phyloP scores from a whole-genome alignment of 2,888 invertebrate genomes.

The Sphinx pinastri region DNA sequence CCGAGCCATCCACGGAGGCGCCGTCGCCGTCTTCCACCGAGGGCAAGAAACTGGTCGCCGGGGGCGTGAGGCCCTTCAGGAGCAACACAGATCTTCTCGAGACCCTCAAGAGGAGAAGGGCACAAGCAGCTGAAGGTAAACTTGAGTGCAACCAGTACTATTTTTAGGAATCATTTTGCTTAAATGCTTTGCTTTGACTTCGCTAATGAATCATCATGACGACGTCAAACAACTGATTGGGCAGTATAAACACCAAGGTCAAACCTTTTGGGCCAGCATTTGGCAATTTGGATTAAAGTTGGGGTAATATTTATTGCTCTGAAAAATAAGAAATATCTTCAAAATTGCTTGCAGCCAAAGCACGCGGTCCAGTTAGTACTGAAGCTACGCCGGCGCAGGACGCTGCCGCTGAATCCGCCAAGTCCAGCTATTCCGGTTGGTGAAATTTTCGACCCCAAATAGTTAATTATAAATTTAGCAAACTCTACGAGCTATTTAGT shows the following conservation, averaged over 20 bases:
- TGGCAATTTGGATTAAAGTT: not conserved
- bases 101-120: slow-evolving; percentile 88
- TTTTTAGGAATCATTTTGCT: not conserved
- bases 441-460: not conserved
- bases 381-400: slow-evolving; percentile 54
- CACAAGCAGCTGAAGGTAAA: slow-evolving; percentile 86
- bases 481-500: not conserved
- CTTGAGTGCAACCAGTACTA: not conserved
- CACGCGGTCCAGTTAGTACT: slow-evolving; percentile 54
- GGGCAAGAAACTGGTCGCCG: slow-evolving; percentile 86
- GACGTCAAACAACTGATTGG: not conserved
- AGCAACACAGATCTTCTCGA: slow-evolving; percentile 91
- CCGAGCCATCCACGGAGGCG: slow-evolving; percentile 81
- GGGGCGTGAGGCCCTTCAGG: slow-evolving; percentile 89
- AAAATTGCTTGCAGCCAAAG: slow-evolving; percentile 62
- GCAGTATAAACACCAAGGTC: not conserved
- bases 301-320: not conserved
- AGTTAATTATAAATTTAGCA: not conserved
- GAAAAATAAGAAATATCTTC: slow-evolving; percentile 1
- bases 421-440: slow-evolving; percentile 53
- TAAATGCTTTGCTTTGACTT: not conserved
- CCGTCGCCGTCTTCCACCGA: slow-evolving; percentile 86
- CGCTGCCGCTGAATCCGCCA: slow-evolving; percentile 61
- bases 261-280: too few relatives aligned
- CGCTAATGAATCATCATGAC: slow-evolving; percentile 31